Evolutionary conservation across 2,888 invertebrate genomes (phyloP).

Genomic region (Shargacucullia verbasci): DNA sequence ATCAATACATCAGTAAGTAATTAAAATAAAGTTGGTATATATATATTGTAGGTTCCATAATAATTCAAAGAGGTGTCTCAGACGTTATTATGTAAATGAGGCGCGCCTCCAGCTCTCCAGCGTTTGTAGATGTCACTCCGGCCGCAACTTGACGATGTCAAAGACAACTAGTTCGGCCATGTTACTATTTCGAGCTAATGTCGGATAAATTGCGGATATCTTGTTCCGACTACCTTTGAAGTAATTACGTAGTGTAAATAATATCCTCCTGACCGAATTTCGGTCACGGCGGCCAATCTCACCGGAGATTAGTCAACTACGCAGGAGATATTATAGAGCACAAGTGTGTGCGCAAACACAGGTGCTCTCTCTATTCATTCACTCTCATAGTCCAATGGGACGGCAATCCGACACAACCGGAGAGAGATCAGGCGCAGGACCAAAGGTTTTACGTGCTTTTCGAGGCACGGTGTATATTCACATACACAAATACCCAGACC

Average conservation of each 20-base stretch:
- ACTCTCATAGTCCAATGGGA: too few species aligned
- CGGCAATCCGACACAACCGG: too few species aligned
- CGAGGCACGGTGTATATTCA: too few species aligned
- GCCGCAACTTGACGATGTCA: constrained; percentile 44
- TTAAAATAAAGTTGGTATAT: constrained; percentile 30
- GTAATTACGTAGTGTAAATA: not conserved
- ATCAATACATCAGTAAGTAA: constrained; percentile 13
- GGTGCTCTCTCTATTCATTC: too few species aligned
- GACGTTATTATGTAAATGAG: constrained; percentile 53
- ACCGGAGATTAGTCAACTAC: too few species aligned
- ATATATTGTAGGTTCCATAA: constrained; percentile 44
- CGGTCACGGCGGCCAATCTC: too few species aligned
- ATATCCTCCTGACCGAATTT: too few species aligned
- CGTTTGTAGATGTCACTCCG: constrained; percentile 11
- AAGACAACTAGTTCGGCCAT: constrained; percentile 33
- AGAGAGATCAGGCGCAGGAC: too few species aligned
- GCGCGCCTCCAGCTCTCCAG: constrained; percentile 27
- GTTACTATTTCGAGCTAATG: constrained; percentile 32
- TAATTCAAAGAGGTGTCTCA: constrained; percentile 50
- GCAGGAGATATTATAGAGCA: too few species aligned
- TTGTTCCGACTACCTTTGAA: constrained; percentile 8
- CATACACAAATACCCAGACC: too few species aligned
- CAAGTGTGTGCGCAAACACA: too few species aligned
- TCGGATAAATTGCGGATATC: constrained; percentile 31
- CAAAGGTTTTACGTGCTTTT: too few species aligned